A percentile compares a stretch with the other conserved stretches of the same genome.
Evolutionary conservation across 2,888 invertebrate species (phyloP).

Genomic region (Leptinotarsa juncta): DNA sequence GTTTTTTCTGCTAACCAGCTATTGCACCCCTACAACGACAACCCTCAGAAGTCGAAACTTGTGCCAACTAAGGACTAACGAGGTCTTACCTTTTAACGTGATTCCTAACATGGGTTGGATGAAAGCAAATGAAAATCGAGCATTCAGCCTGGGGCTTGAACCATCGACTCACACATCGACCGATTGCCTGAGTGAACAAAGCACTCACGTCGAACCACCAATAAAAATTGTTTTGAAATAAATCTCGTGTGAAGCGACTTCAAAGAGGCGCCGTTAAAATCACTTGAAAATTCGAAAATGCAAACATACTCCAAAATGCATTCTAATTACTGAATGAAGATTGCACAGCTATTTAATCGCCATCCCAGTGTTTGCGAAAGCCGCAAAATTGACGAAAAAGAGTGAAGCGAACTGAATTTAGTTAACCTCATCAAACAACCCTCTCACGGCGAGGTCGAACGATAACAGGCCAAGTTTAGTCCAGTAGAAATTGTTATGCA

Average conservation of each 20-base stretch:
- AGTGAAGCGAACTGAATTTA: conserved; percentile 1
- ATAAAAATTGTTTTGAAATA: neutral
- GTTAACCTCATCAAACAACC: conserved; percentile 10
- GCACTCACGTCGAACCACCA: neutral
- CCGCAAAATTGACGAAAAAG: neutral
- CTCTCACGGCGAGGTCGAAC: neutral
- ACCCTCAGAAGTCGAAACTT: too few relatives aligned
- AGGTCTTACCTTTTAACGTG: too few relatives aligned
- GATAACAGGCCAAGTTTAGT: neutral
- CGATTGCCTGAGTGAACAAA: too few relatives aligned
- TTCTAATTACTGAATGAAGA: neutral
- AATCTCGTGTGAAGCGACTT: neutral
- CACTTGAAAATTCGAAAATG: neutral
- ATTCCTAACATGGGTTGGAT: too few relatives aligned
- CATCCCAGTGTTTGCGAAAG: neutral
- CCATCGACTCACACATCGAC: too few relatives aligned
- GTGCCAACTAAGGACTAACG: too few relatives aligned
- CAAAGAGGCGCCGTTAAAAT: neutral
- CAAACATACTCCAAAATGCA: conserved; percentile 1
- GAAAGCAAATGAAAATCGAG: too few relatives aligned
- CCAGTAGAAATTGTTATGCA: neutral
- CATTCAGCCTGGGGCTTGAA: too few relatives aligned
- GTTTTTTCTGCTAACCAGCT: too few relatives aligned
- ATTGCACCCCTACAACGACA: too few relatives aligned
- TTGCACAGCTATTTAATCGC: conserved; percentile 1